Base-by-base conservation (phyloP, 2,888 invertebrate genomes). In the Erebia ligea region DNA sequence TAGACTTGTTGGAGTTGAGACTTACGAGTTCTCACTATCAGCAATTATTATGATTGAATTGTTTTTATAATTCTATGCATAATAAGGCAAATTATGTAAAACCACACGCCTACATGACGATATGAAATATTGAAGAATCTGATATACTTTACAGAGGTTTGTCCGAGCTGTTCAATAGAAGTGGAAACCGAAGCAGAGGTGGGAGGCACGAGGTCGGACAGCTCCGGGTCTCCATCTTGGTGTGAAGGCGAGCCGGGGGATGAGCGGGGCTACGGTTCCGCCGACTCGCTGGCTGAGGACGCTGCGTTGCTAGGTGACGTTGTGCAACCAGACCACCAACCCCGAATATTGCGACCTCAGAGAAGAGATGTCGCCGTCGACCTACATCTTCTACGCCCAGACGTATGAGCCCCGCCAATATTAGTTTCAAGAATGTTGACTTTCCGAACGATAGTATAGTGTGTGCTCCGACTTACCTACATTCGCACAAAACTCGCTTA, bases 171-270 rank as follows among this genome's bases (percentile, higher is more conserved):
- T 78, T 92, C 92, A 25, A 91, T 91, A 76, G 93, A 92, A 76
- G 93, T 85, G 82, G 94, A 85, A 86, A 92, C 86, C 79, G 94
- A 91, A 76, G 86, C 84, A 62, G 88, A 86, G 64, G 92, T 86
- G 64, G 93, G 90, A 67, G 87, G 84, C 40, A 86, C 86, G 11
- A 82, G 84, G 25, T 90, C 90, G 6, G 89, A 86, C 75, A 93
- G 92, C 81, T 91, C 92, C 69, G 94, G 94, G 79, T 94, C 83
- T 80, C 91, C 82, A 85, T 94, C 85, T 77, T 93, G 89, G 94
- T 94, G 94, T 75, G 95, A 95, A 72, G 94, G 94, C 58, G 94
- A 91, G 21, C 92, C 89, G 6, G 94, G 85, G 10, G 90, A 89
- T 74, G 91, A 90, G 80, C 86, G 90, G 48, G 94, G 94, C 59